Base-by-base conservation (phyloP, 2,888 invertebrate genomes). In the Pandemis heparana region DNA sequence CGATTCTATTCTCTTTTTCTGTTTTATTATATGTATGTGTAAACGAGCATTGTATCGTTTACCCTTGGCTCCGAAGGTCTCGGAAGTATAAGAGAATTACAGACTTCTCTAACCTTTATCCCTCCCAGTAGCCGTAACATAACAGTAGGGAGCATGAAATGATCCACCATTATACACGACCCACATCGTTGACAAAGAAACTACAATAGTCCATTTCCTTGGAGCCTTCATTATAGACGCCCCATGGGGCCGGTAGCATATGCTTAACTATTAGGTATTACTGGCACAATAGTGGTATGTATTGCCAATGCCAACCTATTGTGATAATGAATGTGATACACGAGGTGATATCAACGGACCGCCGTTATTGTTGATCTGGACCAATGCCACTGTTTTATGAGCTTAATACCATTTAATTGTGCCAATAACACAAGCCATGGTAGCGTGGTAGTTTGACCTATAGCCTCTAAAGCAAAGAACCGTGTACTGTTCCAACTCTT, bases 151-250 rank as follows among this genome's bases (percentile, higher is more conserved):
- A 79, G 78, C 79, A 53, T 77, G 72, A 78, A 77, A 77, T 77
- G 79, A 79, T 81, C 82, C 70, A 80, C 80, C 78, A 81, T 83
- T 82, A 82, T 83, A 80, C 77, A 76, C 80, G 85, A 81, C 86
- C 87, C 79, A 88, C 84, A 86, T 85, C 81, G 75, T 76, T 80
- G 78, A 85, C 87, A 85, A 85, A 85, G 84, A 65, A 86, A 86
- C 83, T 81, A 85, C 85, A 85, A 83, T 83, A 84, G 79, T 85
- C 82, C 83, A 85, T 89, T 89, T 87, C 82, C 83, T 85, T 83
- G 87, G 83, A 87, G 81, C 87, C 86, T 87, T 85, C 85, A 80
- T 76, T 77, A 78, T 70, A 51, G 75, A 48, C 70, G 60, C 70
- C 74, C 74, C 74, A 60, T 38, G 74, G 65, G 74, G 70, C 63